Conservation (phyloP, 2,797 vertebrate species). For the Triplophysa bombifrons region DNA sequence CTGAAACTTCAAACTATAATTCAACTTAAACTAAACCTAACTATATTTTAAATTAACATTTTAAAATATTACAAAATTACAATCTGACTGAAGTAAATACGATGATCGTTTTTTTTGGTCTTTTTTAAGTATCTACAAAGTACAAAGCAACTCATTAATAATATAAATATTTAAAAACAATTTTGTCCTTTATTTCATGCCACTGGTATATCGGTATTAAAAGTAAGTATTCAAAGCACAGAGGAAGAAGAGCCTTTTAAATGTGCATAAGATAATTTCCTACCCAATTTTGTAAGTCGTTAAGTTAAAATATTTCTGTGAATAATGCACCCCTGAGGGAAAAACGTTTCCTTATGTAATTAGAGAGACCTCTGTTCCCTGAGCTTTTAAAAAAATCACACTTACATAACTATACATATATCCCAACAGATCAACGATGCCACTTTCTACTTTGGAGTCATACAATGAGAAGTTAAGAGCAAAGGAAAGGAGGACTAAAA, state of each 20-base stretch:
- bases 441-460: slow-evolving; percentile 1
- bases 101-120: too few relatives aligned
- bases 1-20: too few relatives aligned
- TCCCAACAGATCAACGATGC: background rate
- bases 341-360: background rate
- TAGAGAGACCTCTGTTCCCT: background rate
- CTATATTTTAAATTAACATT: too few relatives aligned
- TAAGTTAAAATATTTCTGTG: background rate
- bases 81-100: too few relatives aligned
- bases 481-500: slow-evolving; percentile 13
- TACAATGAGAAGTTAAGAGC: background rate
- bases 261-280: background rate
- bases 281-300: background rate
- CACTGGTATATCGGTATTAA: too few relatives aligned
- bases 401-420: background rate
- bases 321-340: background rate
- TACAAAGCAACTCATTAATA: background rate
- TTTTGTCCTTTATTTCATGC: too few relatives aligned
- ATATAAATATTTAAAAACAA: too few relatives aligned
- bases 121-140: too few relatives aligned
- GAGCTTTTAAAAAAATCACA: background rate
- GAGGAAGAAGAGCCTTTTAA: background rate
- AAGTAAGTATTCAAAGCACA: background rate
- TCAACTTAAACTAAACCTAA: too few relatives aligned
- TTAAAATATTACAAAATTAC: too few relatives aligned